Evolutionary conservation across 2,113 vertebrate species (phyloP), one percentile per base, ranked within the genome.

Genomic region (Oriolus oriolus): DNA sequence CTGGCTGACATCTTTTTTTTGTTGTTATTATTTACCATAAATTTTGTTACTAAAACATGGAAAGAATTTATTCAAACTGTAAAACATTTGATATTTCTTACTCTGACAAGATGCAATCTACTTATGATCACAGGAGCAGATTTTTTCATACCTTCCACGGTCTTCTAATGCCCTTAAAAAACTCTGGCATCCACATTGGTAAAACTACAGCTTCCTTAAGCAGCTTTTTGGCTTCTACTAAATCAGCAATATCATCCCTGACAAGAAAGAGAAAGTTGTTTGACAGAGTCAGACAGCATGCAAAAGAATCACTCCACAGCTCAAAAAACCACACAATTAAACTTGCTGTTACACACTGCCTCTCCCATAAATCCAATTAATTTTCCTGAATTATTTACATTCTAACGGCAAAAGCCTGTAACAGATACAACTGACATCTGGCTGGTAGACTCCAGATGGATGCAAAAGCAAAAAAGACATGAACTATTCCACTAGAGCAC

Each of bases 121-220:
- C 21, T 94, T 68, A 63, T 9, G 33, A 93, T 50, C 13, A 13
- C 22, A 77, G 19, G 6, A 94, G 12, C 27, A 84, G 31, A 78
- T 64, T 81, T 79, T 89, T 79, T 65, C 97, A 96, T 98, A 99
- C 99, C 98, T 99, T 99, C 99, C 99, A 99, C 0, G 99, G 99
- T 95, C 99, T 98, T 83, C 99, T 98, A 94, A 99, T 99, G 96
- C 99, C 99, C 96, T 99, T 99, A 97, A 99, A 99, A 97, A 99
- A 99, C 33, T 99, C 99, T 7, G 99, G 99, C 99, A 99, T 99
- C 99, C 99, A 99, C 99, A 99, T 99, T 0, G 99, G 99, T 95
- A 99, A 97, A 65, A 99, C 99, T 26, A 99, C 99, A 3, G 99
- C 99, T 97, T 99, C 99, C 92, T 99, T 99, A 83, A 99, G 97